A percentile compares a stretch with the other conserved stretches of the same genome.
These are phyloP conservation scores for Rhinopomastus cyanomelas DNA, from an alignment of 2,113 vertebrate species.

Conservation along the genomic window DNA sequence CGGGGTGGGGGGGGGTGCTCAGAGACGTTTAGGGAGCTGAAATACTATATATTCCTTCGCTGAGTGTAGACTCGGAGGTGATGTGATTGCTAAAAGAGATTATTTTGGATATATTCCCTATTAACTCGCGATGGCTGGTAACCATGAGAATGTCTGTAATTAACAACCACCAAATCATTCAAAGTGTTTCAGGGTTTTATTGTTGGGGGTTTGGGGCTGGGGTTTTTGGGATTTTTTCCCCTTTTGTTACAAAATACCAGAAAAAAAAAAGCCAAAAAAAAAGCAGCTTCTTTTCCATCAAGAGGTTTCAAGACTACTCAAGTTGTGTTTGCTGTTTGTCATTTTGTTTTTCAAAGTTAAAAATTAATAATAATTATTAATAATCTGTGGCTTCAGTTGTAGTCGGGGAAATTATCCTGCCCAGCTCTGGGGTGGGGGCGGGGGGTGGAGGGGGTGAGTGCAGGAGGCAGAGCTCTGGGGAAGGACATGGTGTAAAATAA, in stretches of 20 bases:
- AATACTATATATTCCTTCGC: slow-evolving; percentile 90
- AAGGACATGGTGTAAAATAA: too few species aligned
- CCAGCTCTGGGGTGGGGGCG: slow-evolving; percentile 79
- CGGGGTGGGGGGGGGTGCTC: slow-evolving; percentile 61
- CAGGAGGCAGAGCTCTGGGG: slow-evolving; percentile 83
- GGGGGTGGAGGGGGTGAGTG: too few species aligned
- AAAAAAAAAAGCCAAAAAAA: not conserved
- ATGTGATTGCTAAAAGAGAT: slow-evolving; percentile 84
- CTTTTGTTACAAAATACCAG: not conserved
- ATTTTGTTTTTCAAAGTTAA: not conserved
- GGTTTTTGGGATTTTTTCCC: not conserved
- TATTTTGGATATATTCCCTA: slow-evolving; percentile 94
- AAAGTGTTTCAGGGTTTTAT: too few species aligned
- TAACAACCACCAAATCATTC: slow-evolving; percentile 73
- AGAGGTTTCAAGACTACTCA: slow-evolving; percentile 59
- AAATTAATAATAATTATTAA: not conserved
- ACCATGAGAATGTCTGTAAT: slow-evolving; percentile 86
- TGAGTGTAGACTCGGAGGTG: slow-evolving; percentile 80
- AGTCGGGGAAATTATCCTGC: slow-evolving; percentile 54
- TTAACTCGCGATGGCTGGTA: slow-evolving; percentile 97
- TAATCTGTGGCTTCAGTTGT: slow-evolving; percentile 51
- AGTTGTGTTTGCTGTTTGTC: slow-evolving; percentile 72
- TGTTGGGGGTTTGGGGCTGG: not conserved
- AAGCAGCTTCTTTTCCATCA: slow-evolving; percentile 73
- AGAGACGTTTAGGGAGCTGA: slow-evolving; percentile 78